Evolutionary conservation across 2,888 invertebrate species (phyloP).

Genomic region (Bombylius major): DNA sequence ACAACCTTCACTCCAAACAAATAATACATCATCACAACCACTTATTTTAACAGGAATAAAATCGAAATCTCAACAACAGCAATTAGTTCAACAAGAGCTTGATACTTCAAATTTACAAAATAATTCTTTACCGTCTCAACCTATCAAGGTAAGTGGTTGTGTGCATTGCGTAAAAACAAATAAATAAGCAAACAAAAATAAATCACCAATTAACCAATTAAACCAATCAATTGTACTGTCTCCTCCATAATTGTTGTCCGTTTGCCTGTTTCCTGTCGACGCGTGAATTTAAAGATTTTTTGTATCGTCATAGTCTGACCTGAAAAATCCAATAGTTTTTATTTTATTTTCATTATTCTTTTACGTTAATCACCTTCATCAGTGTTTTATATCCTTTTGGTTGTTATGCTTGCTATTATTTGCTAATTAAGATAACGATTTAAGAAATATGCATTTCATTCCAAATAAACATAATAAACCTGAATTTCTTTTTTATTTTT

Average conservation of each 20-base stretch:
- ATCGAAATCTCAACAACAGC: not conserved
- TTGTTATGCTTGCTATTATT: not conserved
- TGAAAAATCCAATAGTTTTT: no score
- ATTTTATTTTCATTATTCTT: not conserved
- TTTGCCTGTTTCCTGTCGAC: no score
- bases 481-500: not conserved
- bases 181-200: no score
- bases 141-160: constrained; percentile 18
- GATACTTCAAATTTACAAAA: constrained; percentile 7
- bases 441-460: no score
- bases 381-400: not conserved
- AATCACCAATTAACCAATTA: no score
- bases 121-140: constrained; percentile 20
- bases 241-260: no score
- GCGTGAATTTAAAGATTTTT: no score
- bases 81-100: not conserved
- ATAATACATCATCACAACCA: not conserved
- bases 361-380: not conserved
- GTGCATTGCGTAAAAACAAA: not conserved
- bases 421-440: no score
- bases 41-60: not conserved
- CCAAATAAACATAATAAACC: no score
- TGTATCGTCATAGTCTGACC: no score
- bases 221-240: no score
- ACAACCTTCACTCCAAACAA: constrained; percentile 5